These are phyloP conservation scores for Petaurus breviceps DNA, from an alignment of 2,113 vertebrate species.

Conservation along the genomic window DNA sequence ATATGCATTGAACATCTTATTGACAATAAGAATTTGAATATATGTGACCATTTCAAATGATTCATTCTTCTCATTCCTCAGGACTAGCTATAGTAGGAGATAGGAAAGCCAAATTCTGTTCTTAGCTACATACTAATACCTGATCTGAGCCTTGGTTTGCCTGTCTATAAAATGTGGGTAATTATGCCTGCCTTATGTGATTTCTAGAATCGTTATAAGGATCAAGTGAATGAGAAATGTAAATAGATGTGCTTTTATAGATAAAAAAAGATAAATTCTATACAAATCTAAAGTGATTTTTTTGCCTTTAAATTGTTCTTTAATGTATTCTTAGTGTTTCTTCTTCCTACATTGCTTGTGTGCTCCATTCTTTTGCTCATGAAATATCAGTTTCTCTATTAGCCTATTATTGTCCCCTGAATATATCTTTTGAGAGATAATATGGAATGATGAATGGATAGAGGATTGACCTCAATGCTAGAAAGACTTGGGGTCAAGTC, in stretches of 20 bases:
- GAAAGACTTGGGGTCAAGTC: background rate
- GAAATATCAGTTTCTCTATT: background rate
- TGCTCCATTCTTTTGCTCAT: background rate
- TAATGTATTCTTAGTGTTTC: background rate
- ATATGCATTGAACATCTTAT: too few relatives aligned
- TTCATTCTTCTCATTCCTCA: background rate
- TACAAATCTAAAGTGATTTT: background rate
- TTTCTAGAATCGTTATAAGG: background rate
- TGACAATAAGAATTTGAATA: too few relatives aligned
- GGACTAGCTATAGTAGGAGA: too few relatives aligned
- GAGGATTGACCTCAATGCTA: background rate
- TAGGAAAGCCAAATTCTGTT: background rate
- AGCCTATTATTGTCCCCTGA: background rate
- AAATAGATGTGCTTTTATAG: constrained; percentile 11
- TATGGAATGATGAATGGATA: background rate
- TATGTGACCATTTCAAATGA: background rate
- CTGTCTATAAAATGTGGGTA: background rate
- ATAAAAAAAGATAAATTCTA: background rate
- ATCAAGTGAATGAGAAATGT: constrained; percentile 24
- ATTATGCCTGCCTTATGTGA: background rate
- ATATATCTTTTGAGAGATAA: background rate
- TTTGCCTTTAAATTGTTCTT: background rate
- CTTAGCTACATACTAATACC: background rate
- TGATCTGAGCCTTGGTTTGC: background rate
- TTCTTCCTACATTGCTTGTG: background rate